These are phyloP conservation scores for Zoroaster sp. DNA, from an alignment of 53 echinoderm and acorn worm genomes.

Conservation along the genomic window DNA sequence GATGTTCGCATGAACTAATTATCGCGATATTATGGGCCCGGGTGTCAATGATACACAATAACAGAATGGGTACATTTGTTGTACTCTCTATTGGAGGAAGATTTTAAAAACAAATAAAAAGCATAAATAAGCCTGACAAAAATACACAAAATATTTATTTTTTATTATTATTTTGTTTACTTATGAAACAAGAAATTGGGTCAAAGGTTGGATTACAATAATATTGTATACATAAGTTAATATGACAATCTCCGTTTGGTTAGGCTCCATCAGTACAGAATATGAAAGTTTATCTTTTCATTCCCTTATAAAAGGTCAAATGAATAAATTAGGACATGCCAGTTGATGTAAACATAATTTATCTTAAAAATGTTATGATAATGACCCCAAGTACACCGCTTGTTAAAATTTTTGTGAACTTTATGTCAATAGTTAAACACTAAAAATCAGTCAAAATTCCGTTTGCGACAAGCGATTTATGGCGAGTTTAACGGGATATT, in stretches of 20 bases:
- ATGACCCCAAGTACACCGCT: background rate
- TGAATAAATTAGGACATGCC: background rate
- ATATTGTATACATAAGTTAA: no score
- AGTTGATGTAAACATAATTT: background rate
- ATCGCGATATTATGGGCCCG: background rate
- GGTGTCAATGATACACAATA: background rate
- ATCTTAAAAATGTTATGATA: background rate
- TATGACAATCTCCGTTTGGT: no score
- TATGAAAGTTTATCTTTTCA: no score
- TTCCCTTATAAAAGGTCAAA: background rate
- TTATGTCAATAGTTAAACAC: background rate
- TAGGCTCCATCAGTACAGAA: no score
- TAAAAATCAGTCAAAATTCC: background rate
- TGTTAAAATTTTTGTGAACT: background rate
- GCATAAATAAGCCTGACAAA: no score
- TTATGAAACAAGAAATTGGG: no score
- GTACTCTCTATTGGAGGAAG: no score
- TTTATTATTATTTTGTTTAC: no score
- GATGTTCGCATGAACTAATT: background rate
- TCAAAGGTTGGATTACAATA: no score
- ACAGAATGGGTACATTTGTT: background rate
- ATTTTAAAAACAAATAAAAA: no score
- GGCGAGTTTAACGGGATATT: slow-evolving; percentile 22
- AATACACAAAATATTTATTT: no score
- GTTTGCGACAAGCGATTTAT: slow-evolving; percentile 38